Conservation (phyloP, 2,797 vertebrate genomes). For the Diplodus sargus region DNA sequence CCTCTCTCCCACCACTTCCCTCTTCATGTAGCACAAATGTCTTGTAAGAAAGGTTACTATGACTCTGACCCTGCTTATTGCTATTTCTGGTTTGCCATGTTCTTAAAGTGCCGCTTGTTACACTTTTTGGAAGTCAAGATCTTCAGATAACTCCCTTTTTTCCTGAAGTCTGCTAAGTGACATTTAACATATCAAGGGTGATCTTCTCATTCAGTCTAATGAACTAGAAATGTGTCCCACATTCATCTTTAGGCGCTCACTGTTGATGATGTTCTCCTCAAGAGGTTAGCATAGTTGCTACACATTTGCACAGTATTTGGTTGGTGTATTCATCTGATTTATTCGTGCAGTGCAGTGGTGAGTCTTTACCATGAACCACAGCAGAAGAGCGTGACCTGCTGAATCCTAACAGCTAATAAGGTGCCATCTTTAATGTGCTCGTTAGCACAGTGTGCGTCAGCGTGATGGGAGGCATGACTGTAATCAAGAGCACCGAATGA, state of each 20-base stretch:
- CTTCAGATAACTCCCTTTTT: background rate
- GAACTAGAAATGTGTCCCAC: background rate
- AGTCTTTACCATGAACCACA: background rate
- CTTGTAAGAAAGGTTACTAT: background rate
- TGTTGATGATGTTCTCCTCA: too few species aligned
- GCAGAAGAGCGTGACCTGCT: background rate
- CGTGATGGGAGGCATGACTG: conserved; percentile 2
- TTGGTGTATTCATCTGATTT: background rate
- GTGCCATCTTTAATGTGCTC: background rate
- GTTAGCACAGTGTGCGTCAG: background rate
- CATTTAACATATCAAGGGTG: background rate
- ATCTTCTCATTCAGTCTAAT: background rate
- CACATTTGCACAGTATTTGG: background rate
- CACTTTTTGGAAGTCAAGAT: background rate
- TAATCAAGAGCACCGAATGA: conserved; percentile 34
- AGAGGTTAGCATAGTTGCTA: too few species aligned
- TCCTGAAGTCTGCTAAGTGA: background rate
- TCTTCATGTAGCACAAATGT: background rate
- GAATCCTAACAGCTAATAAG: background rate
- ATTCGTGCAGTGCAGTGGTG: too few species aligned
- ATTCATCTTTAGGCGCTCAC: background rate
- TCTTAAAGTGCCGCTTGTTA: background rate
- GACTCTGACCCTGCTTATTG: background rate
- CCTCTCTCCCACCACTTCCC: conserved; percentile 12
- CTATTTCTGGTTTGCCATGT: background rate